phyloP scores from a whole-genome alignment of 2,888 invertebrate species.

The Dioctria linearis region DNA sequence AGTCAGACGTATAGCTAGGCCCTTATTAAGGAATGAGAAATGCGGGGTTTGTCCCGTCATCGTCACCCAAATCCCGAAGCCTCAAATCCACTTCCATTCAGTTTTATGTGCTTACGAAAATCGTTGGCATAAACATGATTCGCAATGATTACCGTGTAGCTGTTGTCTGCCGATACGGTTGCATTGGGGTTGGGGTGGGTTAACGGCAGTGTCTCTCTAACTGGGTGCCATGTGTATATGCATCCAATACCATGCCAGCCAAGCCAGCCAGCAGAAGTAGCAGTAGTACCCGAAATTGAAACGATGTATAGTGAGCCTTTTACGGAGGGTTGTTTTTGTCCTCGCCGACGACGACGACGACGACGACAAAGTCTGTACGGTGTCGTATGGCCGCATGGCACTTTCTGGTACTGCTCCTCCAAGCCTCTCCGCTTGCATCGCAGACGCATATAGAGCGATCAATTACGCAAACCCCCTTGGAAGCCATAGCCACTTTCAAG shows the following conservation, averaged over 20 bases:
- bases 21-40: no score
- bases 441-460: slow-evolving; percentile 43
- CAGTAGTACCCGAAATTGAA: slow-evolving; percentile 18
- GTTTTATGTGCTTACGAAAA: slow-evolving; percentile 4
- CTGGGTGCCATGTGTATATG: no score
- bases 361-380: neutral
- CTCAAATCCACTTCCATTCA: slow-evolving; percentile 22
- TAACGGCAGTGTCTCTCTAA: no score
- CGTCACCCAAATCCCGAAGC: slow-evolving; percentile 9
- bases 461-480: slow-evolving; percentile 45
- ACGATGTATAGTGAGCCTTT: neutral
- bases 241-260: no score
- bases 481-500: slow-evolving; percentile 25
- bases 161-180: slow-evolving; percentile 11
- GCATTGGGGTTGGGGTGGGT: neutral
- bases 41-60: neutral
- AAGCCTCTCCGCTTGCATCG: slow-evolving; percentile 29
- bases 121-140: slow-evolving; percentile 31
- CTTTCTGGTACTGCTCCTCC: slow-evolving; percentile 16
- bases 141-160: slow-evolving; percentile 30
- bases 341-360: no score
- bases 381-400: slow-evolving; percentile 16
- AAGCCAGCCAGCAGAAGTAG: no score
- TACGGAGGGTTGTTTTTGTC: slow-evolving; percentile 30
- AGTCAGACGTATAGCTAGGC: slow-evolving; percentile 21